Evolutionary conservation across 2,797 vertebrate species (phyloP), one percentile per base, ranked within the genome.

Genomic region (Acipenser oxyrinchus): DNA sequence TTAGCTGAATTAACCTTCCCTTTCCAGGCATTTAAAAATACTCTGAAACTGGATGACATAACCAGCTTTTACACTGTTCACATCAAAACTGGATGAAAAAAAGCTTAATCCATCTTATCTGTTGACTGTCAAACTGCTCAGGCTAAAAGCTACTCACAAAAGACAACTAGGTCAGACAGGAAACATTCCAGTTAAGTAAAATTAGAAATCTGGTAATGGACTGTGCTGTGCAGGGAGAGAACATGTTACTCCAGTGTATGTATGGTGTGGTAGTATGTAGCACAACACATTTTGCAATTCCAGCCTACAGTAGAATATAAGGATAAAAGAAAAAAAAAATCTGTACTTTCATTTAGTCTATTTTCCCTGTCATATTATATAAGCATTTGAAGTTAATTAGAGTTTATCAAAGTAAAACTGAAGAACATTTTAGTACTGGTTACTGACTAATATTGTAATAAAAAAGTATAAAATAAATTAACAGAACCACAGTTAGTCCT

Each of bases 91-190:
- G 88, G 89, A 89, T 89, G 88, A 85, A 86, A 84, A 84, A 83
- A 83, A 87, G 81, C 88, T 89, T 91, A 91, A 91, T 91, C 88
- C 90, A 91, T 91, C 88, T 90, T 91, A 91, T 91, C 90, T 88
- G 90, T 90, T 89, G 86, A 90, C 89, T 91, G 90, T 91, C 90
- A 91, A 90, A 90, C 88, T 87, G 88, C 86, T 85, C 83, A 68
- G 76, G 87, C 89, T 90, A 89, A 90, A 89, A 89, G 89, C 88
- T 89, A 87, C 89, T 91, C 86, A 90, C 84, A 89, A 90, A 90
- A 90, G 87, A 91, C 90, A 91, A 90, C 87, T 90, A 87, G 90
- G 90, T 90, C 90, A 90, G 86, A 83, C 81, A 85, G 85, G 81
- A 74, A 81, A 84, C 77, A 83, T 88, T 87, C 76, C 79, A 77